Evolutionary conservation across 2,888 invertebrate species (phyloP), one percentile per base, ranked within the genome.

Genomic region (Boloria euphrosyne): DNA sequence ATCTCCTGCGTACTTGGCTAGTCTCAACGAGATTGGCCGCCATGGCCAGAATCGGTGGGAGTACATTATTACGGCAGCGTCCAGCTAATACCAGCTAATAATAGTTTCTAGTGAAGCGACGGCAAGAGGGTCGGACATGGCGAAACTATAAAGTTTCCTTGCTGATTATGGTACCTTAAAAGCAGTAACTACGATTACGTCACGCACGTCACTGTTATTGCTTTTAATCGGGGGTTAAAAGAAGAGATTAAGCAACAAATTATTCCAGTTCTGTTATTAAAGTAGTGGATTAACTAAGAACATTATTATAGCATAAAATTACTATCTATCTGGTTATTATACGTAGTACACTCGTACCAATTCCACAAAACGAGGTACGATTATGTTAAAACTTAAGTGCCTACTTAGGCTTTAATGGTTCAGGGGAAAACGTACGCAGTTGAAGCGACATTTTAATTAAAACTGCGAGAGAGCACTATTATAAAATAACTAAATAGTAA

Each of bases 381-480:
- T 61, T 68, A 68, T 57, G 65, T 65, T 68, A 51, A 68, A 68
- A 61, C 61, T 62, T 50, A 52, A 69, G 64, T 52, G 57, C 64
- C 58, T 64, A 67, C 69, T 67, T 59, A 57, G 60, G 63, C 57
- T 69, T 64, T 61, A 69, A 54, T 64, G 67, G 57, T 64, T 66
- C 52, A 67, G 61, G 64, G 65, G 57, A 77, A 82, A 84, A 83
- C 81, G 79, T 74, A 76, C 75, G 78, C 76, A 72, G 76, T 79
- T 76, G 78, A 78, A 76, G 79, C 76, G 74, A 73, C 75, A 81
- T 81, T 85, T 86, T 89, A 89, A 89, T 89, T 89, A 89, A 88
- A 86, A 82, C 81, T 75, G 79, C 71, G 75, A 71, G 77, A 81
- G 80, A 76, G 76, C 76, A 73, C 76, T 75, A 80, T 82, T 80